Percentiles rank a stretch among this genome's conserved stretches.
Evolutionary conservation across 2,888 invertebrate genomes (phyloP).

Genomic region (Digitonthophagus gazella): DNA sequence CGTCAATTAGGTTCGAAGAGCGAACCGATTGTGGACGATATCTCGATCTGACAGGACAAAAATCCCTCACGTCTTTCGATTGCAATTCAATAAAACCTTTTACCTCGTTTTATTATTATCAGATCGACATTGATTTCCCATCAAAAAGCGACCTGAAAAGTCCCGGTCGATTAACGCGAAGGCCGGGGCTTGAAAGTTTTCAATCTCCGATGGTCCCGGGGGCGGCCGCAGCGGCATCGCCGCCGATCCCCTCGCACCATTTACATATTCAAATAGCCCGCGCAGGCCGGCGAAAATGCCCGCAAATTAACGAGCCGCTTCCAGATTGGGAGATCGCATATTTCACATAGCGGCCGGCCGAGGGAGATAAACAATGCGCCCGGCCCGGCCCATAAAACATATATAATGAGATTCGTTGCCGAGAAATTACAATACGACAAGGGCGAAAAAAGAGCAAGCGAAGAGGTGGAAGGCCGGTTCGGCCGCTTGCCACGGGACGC

Average conservation of each 20-base stretch:
- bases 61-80: background rate
- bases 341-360: constrained; percentile 10
- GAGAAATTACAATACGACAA: constrained; percentile 14
- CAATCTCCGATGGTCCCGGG: no score
- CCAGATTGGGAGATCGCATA: constrained; percentile 15
- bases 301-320: constrained; percentile 16
- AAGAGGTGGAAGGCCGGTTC: background rate
- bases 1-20: background rate
- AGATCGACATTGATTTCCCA: background rate
- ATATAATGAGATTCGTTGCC: constrained; percentile 17
- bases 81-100: background rate
- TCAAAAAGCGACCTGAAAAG: no score
- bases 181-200: no score
- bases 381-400: constrained; percentile 14
- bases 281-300: background rate
- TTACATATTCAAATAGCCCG: constrained; percentile 1
- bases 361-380: constrained; percentile 14
- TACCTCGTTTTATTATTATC: background rate
- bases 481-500: background rate
- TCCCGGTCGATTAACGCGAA: no score
- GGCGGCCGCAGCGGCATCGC: no score
- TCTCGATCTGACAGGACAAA: background rate
- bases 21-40: background rate
- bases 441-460: constrained; percentile 3
- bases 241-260: no score